Base-by-base conservation (phyloP, 2,113 vertebrate genomes). In the Lophotis ruficrista region DNA sequence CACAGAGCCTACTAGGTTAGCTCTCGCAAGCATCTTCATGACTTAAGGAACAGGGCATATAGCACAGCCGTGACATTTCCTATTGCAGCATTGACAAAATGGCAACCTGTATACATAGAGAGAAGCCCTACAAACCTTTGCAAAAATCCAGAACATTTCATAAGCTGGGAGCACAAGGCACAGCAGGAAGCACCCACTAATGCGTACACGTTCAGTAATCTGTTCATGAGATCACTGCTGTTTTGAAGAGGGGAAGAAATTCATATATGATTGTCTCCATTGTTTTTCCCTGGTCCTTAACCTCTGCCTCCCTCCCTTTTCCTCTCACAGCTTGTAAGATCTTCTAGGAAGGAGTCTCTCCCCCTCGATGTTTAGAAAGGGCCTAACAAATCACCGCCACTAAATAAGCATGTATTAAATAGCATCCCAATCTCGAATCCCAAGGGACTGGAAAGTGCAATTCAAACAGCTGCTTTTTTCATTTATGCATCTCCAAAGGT, bases 401-500 rank as follows among this genome's bases (percentile, higher is more conserved):
- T 91, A 94, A 89, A 94, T 91, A 94, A 94, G 87, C 45, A 54
- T 31, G 57, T 87, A 95, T 93, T 94, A 96, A 92, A 93, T 51
- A 27, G 83, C 83, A 96, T 95, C 87, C 73, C 87, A 95, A 94
- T 96, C 95, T 89, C 0, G 0, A 87, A 83, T 68, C 93, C 85
- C 68, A 68, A 65, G 58, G 41, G 94, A 86, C 70, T 62, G 30
- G 12, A 87, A 87, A 94, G 86, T 72, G 88, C 94, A 94, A 83
- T 96, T 95, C 91, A 93, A 94, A 95, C 77, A 92, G 88, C 96
- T 76, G 72, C 31, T 87, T 94, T 96, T 95, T 95, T 87, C 83
- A 91, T 95, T 96, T 94, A 89, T 83, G 83, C 73, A 50, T 94
- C 21, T 95, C 66, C 87, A 92, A 96, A 96, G 94, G 94, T 96